Evolutionary conservation across 2,113 vertebrate genomes (phyloP), one percentile per base, ranked within the genome.

Genomic region (Polypterus senegalus): DNA sequence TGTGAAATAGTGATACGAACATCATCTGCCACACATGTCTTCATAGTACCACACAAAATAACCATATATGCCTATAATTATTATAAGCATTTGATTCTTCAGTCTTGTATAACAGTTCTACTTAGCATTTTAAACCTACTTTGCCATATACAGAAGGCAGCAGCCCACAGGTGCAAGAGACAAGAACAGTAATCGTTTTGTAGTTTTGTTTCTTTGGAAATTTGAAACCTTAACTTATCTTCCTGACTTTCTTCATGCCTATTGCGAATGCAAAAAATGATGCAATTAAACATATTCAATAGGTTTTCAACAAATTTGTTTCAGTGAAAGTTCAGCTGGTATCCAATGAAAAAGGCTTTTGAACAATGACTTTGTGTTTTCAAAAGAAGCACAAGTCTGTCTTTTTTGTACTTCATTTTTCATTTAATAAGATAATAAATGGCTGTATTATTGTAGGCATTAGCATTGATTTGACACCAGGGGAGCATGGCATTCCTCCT

Each of bases 101-200:
- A 27, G 27, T 27, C 27, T 27, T 27, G 27, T 27, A 27, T 27
- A 27, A 27, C 27, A 27, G 27, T 27, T 27, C 27, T 27, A 27
- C 27, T 27, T 27, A 27, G 27, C 27, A 27, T 27, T 27, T 27
- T 27, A 27, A 27, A 27, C 27, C 27, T 27, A 27, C 27, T 27
- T 27, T 27, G 27, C 2, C 27, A 27, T 27, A 27, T 27, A 27
- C 27, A 27, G 27, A 27, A 27, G 27, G 27, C 47, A 57, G 54
- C 6, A 60, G 51, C 64, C 60, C 77, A 70, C 78, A 86, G 76
- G 77, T 86, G 76, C 77, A 80, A 77, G 82, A 82, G 82, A 83
- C 64, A 67, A 48, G 77, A 83, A 65, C 72, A 66, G 71, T 69
- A 72, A 27, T 66, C 63, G 63, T 73, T 80, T 52, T 59, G 7